Base-by-base conservation (phyloP, 2,888 invertebrate genomes). In the Leucophora obtusa region DNA sequence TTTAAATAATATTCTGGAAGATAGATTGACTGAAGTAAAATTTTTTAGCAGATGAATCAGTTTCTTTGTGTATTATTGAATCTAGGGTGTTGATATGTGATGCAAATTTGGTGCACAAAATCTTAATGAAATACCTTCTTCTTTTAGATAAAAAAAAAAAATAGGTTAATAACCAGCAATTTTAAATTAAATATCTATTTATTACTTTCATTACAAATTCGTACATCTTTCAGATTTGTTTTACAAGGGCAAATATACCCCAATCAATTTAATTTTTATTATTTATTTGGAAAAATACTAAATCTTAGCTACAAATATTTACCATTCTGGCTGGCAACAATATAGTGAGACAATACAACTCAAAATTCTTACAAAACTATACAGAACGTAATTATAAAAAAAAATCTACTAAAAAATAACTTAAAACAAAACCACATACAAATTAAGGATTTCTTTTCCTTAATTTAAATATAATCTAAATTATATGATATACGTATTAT, bases 381-480 rank as follows among this genome's bases (percentile, higher is more conserved):
- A 80, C 68, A 76, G 63, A 72, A 76, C 54, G 70, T 69, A 69
- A 58, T 50, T 60, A 53, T 33, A 56, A 60, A 72, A 24, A 63
- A 75, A 80, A 77, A 73, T 59, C 65, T 70, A 77, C 60, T 81
- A 81, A 81, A n/a, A 70, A 69, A 62, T 73, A 81, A 77, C 81
- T 81, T 81, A 81, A 70, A 77, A 59, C 73, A 79, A 79, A 81
- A 77, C 77, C 81, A 81, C 73, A 74, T 74, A 74, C 60, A 81
- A 73, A 50, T 66, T 70, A 73, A 73, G 47, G 70, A 63, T 77
- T 59, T 54, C 47, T 43, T 53, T 21, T 21, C 15, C 63, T 58
- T 54, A 38, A 69, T 72, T 78, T 72, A 81, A 81, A 81, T 72
- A 79, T 59, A 81, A 73, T 81, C 69, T 76, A 73, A 73, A 65